phyloP scores from a whole-genome alignment of 2,113 vertebrate genomes.

The Notarius quadriscutis region DNA sequence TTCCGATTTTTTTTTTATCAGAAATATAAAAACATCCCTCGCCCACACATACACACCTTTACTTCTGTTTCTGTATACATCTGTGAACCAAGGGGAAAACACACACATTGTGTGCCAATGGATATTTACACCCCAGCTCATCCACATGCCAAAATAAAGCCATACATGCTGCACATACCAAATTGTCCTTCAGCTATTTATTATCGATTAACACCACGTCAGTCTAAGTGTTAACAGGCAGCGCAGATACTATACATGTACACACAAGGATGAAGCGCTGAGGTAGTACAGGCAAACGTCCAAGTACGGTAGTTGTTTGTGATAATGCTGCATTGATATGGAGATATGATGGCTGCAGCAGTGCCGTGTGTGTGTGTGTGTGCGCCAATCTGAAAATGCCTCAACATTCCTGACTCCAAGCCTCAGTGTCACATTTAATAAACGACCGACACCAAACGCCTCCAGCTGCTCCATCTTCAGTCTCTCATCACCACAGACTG shows the following conservation, averaged over 20 bases:
- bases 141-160: background rate
- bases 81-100: background rate
- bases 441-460: constrained; percentile 26
- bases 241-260: constrained; percentile 21
- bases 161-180: constrained; percentile 42
- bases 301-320: constrained; percentile 5
- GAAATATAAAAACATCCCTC: too few species aligned
- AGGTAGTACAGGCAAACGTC: background rate
- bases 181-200: constrained; percentile 31
- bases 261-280: background rate
- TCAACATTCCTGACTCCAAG: constrained; percentile 8
- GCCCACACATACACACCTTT: background rate
- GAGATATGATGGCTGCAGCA: constrained; percentile 11
- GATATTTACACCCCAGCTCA: background rate
- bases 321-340: constrained; percentile 17
- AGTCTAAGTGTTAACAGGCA: constrained; percentile 42
- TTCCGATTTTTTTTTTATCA: background rate
- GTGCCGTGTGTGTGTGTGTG: background rate
- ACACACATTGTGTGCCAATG: background rate
- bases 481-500: constrained; percentile 19
- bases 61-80: background rate
- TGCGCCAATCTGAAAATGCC: background rate
- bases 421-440: constrained; percentile 36
- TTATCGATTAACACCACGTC: constrained; percentile 42
- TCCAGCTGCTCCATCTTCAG: constrained; percentile 34